Evolutionary conservation across 2,113 vertebrate species (phyloP).

Genomic region (Rutilus rutilus): DNA sequence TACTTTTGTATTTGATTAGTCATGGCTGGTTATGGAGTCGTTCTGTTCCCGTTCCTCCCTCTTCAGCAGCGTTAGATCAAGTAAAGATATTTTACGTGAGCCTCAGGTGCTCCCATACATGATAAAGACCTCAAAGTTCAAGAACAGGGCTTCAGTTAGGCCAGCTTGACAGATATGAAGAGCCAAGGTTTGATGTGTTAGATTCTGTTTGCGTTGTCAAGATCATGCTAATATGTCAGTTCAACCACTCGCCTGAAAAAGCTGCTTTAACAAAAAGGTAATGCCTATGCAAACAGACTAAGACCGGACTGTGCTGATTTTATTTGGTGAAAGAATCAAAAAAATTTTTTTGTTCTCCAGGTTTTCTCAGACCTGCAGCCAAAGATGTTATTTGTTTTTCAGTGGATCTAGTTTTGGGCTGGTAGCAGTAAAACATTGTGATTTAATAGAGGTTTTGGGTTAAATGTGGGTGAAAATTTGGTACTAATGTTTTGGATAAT

Average conservation of each 20-base stretch:
- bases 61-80: conserved; percentile 3
- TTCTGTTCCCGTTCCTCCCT: not conserved
- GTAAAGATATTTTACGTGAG: not conserved
- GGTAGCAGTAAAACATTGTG: not conserved
- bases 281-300: conserved; percentile 46
- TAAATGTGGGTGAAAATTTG: not conserved
- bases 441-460: not conserved
- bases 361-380: conserved; percentile 49
- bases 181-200: not conserved
- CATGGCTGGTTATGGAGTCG: conserved; percentile 40
- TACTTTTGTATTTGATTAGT: conserved; percentile 36
- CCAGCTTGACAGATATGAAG: not conserved
- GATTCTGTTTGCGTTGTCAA: not conserved
- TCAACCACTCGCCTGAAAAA: conserved; percentile 17
- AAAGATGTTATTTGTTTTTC: conserved; percentile 50
- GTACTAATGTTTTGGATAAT: conserved; percentile 2
- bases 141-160: not conserved
- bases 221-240: not conserved
- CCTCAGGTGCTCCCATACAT: not conserved
- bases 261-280: not conserved
- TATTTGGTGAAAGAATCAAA: not conserved
- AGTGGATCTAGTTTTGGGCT: conserved; percentile 16
- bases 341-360: conserved; percentile 36
- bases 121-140: not conserved
- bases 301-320: conserved; percentile 16